These are phyloP conservation scores for Hippoglossus stenolepis DNA, from an alignment of 2,113 vertebrate species.

Conservation along the genomic window DNA sequence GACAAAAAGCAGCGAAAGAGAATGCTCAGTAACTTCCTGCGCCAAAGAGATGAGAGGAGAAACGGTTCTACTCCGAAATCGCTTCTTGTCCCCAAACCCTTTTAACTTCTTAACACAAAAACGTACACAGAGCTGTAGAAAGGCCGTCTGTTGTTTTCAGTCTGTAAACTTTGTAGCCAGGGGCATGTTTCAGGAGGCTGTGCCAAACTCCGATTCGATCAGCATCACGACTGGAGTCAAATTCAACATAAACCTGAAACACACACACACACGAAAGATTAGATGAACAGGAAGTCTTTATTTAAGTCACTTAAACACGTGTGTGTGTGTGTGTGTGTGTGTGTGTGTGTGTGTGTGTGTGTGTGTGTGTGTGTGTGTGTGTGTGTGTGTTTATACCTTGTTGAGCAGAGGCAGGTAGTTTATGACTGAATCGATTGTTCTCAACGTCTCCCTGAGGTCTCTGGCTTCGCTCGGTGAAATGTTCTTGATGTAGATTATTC, in stretches of 20 bases:
- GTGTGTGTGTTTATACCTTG: conserved; percentile 50
- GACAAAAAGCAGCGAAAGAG: neutral
- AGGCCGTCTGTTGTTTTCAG: neutral
- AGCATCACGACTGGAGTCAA: neutral
- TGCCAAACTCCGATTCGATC: conserved; percentile 65
- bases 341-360: neutral
- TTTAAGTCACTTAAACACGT: neutral
- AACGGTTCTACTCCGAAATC: too few relatives aligned
- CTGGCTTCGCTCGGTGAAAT: conserved; percentile 32
- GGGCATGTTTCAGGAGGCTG: conserved; percentile 34
- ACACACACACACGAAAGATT: accelerated
- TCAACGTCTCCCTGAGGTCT: conserved; percentile 23
- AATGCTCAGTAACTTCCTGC: neutral
- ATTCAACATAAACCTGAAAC: conserved; percentile 64
- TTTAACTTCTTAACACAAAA: neutral
- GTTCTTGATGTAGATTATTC: conserved; percentile 38
- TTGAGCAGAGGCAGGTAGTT: conserved; percentile 68
- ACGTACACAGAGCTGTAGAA: neutral
- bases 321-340: too few relatives aligned
- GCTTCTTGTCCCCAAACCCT: too few relatives aligned
- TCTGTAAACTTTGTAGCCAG: conserved; percentile 18
- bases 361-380: neutral
- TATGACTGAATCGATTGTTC: neutral
- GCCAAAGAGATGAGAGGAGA: neutral
- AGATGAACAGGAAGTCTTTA: neutral